Percentiles rank a stretch among this genome's conserved stretches.
phyloP scores from a whole-genome alignment of 1,140 invertebrate species.

The Triops cancriformis region DNA sequence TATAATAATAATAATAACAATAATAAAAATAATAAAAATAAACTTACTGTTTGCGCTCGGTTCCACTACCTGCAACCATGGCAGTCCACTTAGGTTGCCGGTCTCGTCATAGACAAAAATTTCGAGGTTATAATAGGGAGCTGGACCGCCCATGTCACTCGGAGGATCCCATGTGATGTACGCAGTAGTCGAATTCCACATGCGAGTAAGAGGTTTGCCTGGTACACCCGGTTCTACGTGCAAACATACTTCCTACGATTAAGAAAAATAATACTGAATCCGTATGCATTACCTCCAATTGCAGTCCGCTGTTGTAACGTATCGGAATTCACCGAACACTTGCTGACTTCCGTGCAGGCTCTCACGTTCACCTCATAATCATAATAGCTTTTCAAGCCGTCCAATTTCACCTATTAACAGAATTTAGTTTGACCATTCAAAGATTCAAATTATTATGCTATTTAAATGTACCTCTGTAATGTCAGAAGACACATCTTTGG shows the following conservation, averaged over 20 bases:
- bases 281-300: constrained; percentile 46
- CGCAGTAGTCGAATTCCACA: background rate
- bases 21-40: too few species aligned
- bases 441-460: background rate
- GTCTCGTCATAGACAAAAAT: background rate
- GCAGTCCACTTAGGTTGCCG: background rate
- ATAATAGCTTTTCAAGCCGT: constrained; percentile 42
- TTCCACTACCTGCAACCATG: background rate
- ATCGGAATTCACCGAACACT: constrained; percentile 48
- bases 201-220: background rate
- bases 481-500: background rate
- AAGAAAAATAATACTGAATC: background rate
- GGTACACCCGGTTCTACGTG: background rate
- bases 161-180: background rate
- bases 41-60: background rate
- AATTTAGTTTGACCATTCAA: background rate
- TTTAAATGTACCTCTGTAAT: background rate
- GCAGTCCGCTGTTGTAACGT: constrained; percentile 45
- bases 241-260: background rate
- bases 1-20: too few species aligned
- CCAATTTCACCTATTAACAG: constrained; percentile 32
- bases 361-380: constrained; percentile 56
- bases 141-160: background rate
- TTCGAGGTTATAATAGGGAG: background rate
- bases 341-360: constrained; percentile 58